Percentiles rank a stretch among this genome's conserved stretches.
Evolutionary conservation across 2,888 invertebrate species (phyloP).

Genomic region (Patella ulyssiponensis): DNA sequence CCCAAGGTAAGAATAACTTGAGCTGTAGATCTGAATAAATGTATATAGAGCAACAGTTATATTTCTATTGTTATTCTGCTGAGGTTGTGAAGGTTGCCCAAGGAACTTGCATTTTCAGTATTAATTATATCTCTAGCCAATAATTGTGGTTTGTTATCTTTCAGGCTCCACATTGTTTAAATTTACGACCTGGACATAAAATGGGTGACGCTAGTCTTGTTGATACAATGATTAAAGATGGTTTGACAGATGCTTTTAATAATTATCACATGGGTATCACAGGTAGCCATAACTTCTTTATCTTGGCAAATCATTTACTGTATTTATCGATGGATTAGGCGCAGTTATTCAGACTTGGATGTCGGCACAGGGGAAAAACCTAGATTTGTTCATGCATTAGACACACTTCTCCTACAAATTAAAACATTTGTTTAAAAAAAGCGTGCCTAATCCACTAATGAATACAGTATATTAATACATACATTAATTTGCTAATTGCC

Average conservation of each 20-base stretch:
- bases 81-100: neutral
- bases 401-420: no score
- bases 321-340: no score
- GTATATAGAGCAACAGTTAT: no score
- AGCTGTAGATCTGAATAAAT: neutral
- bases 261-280: constrained; percentile 86
- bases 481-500: no score
- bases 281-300: constrained; percentile 72
- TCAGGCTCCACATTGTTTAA: constrained; percentile 79
- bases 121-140: neutral
- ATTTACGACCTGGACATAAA: constrained; percentile 79
- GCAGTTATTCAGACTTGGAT: no score
- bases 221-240: constrained; percentile 77
- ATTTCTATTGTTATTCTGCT: neutral
- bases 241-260: constrained; percentile 82
- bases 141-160: neutral
- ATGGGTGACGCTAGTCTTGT: constrained; percentile 78
- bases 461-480: no score
- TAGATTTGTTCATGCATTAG: no score
- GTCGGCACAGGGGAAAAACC: no score
- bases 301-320: neutral
- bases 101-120: neutral
- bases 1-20: neutral
- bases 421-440: no score
- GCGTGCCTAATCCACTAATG: no score